phyloP scores from a whole-genome alignment of 2,113 vertebrate species.

The Phoxinus phoxinus region DNA sequence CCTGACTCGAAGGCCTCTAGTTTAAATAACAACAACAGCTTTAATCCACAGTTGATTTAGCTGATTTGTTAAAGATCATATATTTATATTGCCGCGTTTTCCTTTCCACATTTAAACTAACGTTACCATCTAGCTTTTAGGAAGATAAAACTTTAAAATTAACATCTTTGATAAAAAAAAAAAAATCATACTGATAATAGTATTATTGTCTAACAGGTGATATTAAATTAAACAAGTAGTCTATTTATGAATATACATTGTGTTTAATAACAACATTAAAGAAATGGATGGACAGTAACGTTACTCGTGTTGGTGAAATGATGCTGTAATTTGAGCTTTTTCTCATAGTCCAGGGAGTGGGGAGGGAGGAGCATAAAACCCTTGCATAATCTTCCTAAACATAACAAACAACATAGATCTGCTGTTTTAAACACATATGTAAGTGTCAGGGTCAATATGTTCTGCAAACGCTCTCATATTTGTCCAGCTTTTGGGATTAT shows the following conservation, averaged over 20 bases:
- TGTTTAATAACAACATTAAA: slow-evolving; percentile 54
- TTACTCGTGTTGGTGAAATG: slow-evolving; percentile 63
- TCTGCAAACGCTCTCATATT: not conserved
- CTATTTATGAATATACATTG: not conserved
- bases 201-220: not conserved
- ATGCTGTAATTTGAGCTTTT: slow-evolving; percentile 64
- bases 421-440: slow-evolving; percentile 2
- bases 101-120: not conserved
- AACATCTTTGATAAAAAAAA: not conserved
- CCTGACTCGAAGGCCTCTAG: not conserved
- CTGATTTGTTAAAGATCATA: not conserved
- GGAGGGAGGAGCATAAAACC: slow-evolving; percentile 62
- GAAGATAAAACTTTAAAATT: not conserved
- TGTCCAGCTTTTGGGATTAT: not conserved
- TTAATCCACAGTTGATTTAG: not conserved
- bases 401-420: slow-evolving; percentile 15
- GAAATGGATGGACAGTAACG: slow-evolving; percentile 42
- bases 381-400: slow-evolving; percentile 62
- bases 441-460: not conserved
- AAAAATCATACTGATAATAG: not conserved
- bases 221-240: not conserved
- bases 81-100: not conserved
- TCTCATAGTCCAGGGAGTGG: slow-evolving; percentile 31
- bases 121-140: not conserved
- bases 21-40: slow-evolving; percentile 4